Percentiles rank a stretch among this genome's conserved stretches.
Conservation (phyloP, 2,797 vertebrate genomes). For the Lacerta bilineata region DNA sequence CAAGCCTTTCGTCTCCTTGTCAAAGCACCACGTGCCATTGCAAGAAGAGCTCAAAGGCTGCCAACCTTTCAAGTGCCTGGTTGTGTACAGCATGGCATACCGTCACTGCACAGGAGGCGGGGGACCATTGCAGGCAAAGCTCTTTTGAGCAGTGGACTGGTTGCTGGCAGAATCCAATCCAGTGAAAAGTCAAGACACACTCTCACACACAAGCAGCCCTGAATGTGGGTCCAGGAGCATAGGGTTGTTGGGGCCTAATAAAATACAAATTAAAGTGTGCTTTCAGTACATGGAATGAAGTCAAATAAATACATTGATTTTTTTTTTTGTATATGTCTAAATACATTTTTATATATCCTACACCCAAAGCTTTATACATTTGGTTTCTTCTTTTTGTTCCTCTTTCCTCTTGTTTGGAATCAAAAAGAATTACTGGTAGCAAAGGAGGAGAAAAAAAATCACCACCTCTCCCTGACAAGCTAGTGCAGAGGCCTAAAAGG, state of each 20-base stretch:
- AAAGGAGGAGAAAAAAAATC: slow-evolving; percentile 65
- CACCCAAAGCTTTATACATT: slow-evolving; percentile 96
- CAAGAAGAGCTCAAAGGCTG: slow-evolving; percentile 58
- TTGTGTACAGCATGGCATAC: slow-evolving; percentile 61
- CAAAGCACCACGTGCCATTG: slow-evolving; percentile 51
- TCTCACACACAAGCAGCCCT: slow-evolving; percentile 31
- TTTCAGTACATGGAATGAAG: slow-evolving; percentile 89
- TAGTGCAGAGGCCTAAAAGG: slow-evolving; percentile 77
- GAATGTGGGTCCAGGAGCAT: slow-evolving; percentile 58
- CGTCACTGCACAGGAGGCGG: slow-evolving; percentile 29
- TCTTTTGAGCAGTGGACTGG: slow-evolving; percentile 45
- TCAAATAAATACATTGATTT: slow-evolving; percentile 98
- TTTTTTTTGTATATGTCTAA: slow-evolving; percentile 79
- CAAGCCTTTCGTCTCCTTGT: slow-evolving; percentile 69
- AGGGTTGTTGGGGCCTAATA: slow-evolving; percentile 73
- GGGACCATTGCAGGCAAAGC: slow-evolving; percentile 42
- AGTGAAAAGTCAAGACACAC: slow-evolving; percentile 46
- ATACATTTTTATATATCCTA: slow-evolving; percentile 87
- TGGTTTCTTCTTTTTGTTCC: slow-evolving; percentile 80
- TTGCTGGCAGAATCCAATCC: slow-evolving; percentile 62
- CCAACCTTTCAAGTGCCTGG: slow-evolving; percentile 76
- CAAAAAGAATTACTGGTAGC: slow-evolving; percentile 71
- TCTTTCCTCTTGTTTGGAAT: slow-evolving; percentile 67
- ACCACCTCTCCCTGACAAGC: slow-evolving; percentile 74
- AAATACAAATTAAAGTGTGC: slow-evolving; percentile 85